These are phyloP conservation scores for Macrotrachela quadricornifera DNA, from an alignment of 1,140 invertebrate genomes.

Conservation along the genomic window DNA sequence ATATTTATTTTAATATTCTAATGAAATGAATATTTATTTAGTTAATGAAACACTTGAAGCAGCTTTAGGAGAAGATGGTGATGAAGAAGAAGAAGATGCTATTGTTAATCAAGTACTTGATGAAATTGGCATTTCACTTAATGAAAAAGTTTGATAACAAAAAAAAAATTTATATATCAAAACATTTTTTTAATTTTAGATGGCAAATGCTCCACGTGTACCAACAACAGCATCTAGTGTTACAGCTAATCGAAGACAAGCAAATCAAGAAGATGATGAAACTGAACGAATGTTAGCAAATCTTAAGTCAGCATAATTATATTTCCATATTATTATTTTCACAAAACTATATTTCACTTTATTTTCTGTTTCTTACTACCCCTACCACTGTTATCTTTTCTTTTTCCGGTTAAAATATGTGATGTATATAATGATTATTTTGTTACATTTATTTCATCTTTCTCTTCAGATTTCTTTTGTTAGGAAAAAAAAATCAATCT, in stretches of 20 bases:
- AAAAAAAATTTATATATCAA: background rate
- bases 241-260: background rate
- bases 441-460: too few species aligned
- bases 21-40: conserved; percentile 21
- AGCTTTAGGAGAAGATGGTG: conserved; percentile 61
- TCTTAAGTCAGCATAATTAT: background rate
- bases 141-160: conserved; percentile 45
- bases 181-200: background rate
- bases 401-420: too few species aligned
- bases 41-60: conserved; percentile 73
- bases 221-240: background rate
- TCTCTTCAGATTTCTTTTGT: too few species aligned
- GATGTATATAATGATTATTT: too few species aligned
- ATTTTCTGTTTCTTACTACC: too few species aligned
- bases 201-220: conserved; percentile 2
- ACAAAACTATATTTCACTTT: too few species aligned
- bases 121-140: conserved; percentile 83
- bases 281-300: conserved; percentile 3
- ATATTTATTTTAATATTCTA: background rate
- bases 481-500: too few species aligned
- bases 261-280: background rate
- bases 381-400: too few species aligned
- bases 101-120: conserved; percentile 69
- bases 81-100: conserved; percentile 64
- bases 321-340: background rate